Evolutionary conservation across 1,140 invertebrate genomes (phyloP).

Genomic region (Monomorium pharaonis): DNA sequence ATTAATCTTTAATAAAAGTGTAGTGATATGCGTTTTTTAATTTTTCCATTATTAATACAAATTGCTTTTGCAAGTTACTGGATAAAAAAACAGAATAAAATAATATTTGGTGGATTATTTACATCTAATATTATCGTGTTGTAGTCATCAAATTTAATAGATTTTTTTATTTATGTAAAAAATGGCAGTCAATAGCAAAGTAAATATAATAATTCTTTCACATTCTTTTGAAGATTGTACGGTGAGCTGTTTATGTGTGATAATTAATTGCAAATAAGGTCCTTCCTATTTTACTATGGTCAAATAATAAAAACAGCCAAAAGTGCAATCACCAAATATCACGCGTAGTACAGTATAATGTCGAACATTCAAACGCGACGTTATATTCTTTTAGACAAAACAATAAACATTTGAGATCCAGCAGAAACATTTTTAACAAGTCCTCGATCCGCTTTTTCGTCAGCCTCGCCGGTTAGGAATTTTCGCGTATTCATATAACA

Average conservation of each 20-base stretch:
- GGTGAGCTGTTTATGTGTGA: neutral
- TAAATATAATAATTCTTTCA: neutral
- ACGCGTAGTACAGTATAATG: neutral
- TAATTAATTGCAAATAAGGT: neutral
- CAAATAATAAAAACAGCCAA: neutral
- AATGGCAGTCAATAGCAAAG: neutral
- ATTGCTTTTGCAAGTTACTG: neutral
- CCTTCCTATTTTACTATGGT: neutral
- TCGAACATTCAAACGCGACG: neutral
- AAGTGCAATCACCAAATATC: neutral
- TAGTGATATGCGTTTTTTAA: neutral
- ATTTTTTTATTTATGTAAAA: neutral
- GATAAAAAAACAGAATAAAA: neutral
- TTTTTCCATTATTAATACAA: neutral
- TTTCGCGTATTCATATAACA: slow-evolving; percentile 1
- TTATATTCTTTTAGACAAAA: neutral
- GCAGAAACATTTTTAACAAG: neutral
- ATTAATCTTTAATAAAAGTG: neutral
- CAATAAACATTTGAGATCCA: slow-evolving; percentile 1
- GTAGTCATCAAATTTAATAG: neutral
- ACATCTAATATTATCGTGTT: neutral
- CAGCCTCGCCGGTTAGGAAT: slow-evolving; percentile 17
- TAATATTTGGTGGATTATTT: neutral
- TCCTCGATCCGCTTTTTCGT: neutral
- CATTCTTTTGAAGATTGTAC: neutral